Evolutionary conservation across 2,888 invertebrate species (phyloP).

Genomic region (Erannis defoliaria): DNA sequence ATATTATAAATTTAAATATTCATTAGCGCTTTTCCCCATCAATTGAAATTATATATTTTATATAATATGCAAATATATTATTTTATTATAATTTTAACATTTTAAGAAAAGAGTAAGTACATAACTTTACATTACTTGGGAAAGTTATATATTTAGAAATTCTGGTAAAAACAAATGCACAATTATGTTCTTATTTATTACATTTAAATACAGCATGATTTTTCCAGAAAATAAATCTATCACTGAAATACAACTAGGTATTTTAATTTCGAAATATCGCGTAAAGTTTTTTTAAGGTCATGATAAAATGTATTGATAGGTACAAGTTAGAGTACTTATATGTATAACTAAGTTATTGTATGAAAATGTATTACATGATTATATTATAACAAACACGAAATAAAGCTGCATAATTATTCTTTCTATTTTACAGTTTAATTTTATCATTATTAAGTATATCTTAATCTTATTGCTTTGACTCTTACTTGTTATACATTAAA

Average conservation of each 20-base stretch:
- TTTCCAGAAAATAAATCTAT: no score
- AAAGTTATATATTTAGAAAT: not conserved
- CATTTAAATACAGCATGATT: no score
- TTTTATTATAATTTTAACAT: slow-evolving; percentile 23
- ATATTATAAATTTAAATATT: slow-evolving; percentile 62
- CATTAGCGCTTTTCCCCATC: slow-evolving; percentile 86
- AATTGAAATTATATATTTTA: slow-evolving; percentile 48
- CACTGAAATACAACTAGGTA: no score
- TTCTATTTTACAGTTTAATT: no score
- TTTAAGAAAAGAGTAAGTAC: not conserved
- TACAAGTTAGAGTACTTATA: not conserved
- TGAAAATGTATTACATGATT: no score
- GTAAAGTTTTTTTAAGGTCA: not conserved
- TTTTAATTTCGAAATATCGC: not conserved
- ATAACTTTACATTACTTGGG: not conserved
- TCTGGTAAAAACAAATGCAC: not conserved
- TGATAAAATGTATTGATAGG: not conserved
- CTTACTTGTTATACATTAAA: no score
- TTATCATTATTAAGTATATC: no score
- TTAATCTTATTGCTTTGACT: no score
- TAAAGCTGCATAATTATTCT: no score
- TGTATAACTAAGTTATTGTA: no score
- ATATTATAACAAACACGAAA: no score
- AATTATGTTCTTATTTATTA: no score
- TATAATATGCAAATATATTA: slow-evolving; percentile 33